Conservation (phyloP, 1,140 invertebrate species). For the Drosophila arizonae region DNA sequence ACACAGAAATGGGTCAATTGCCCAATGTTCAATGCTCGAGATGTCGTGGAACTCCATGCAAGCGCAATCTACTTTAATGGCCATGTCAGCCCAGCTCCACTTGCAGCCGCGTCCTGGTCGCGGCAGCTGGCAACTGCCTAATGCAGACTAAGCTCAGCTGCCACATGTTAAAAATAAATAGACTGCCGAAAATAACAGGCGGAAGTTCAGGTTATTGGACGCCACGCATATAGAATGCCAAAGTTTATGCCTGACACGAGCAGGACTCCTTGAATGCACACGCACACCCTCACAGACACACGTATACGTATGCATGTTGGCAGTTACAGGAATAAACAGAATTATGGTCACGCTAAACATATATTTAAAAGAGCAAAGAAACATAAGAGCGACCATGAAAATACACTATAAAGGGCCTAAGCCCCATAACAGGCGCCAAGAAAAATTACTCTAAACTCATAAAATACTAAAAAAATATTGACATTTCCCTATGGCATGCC, state of each 20-base stretch:
- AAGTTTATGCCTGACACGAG: constrained; percentile 51
- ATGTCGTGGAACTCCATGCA: constrained; percentile 21
- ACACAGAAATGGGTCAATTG: constrained; percentile 67
- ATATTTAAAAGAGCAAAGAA: background rate
- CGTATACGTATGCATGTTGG: background rate
- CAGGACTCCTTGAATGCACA: background rate
- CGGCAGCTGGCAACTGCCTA: background rate
- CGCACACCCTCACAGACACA: constrained; percentile 1
- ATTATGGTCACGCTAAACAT: constrained; percentile 12
- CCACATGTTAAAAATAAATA: constrained; percentile 54
- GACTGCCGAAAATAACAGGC: constrained; percentile 52
- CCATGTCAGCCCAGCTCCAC: background rate
- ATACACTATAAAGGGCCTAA: too few species aligned
- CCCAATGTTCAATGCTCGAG: constrained; percentile 15
- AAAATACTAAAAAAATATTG: too few species aligned
- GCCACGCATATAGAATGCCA: constrained; percentile 55
- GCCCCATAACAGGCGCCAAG: too few species aligned
- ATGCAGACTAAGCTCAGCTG: constrained; percentile 15
- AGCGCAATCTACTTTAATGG: background rate
- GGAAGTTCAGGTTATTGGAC: constrained; percentile 24
- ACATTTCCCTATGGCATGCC: too few species aligned
- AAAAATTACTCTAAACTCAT: too few species aligned
- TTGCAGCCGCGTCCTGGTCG: background rate
- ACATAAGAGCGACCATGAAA: too few species aligned
- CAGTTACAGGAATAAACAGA: constrained; percentile 12